A percentile compares a stretch with the other conserved stretches of the same genome.
Conservation (phyloP, 2,113 vertebrate species). For the Amia ocellicauda region DNA sequence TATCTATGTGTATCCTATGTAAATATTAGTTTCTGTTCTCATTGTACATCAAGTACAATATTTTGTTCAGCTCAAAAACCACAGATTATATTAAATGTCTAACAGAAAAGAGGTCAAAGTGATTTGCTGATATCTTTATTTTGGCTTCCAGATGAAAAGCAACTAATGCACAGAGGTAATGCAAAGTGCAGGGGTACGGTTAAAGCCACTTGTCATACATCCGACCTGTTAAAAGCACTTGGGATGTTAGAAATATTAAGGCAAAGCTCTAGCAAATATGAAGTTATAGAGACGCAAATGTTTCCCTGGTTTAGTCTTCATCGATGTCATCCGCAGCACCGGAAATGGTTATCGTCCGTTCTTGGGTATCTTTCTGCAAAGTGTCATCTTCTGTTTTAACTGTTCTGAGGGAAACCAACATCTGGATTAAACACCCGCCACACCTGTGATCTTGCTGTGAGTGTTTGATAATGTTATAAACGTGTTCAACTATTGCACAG, state of each 20-base stretch:
- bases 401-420: constrained; percentile 35
- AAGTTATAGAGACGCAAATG: not conserved
- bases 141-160: constrained; percentile 24
- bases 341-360: constrained; percentile 60
- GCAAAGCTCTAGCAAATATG: not conserved
- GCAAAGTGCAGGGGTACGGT: not conserved
- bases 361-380: constrained; percentile 57
- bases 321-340: constrained; percentile 65
- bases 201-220: not conserved
- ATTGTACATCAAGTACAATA: too few relatives aligned
- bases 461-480: too few relatives aligned
- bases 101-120: constrained; percentile 31
- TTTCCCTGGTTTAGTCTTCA: constrained; percentile 42
- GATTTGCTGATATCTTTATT: constrained; percentile 62
- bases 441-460: too few relatives aligned
- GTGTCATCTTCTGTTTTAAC: constrained; percentile 56
- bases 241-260: constrained; percentile 1
- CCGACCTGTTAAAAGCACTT: too few relatives aligned
- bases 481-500: too few relatives aligned
- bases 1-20: not conserved
- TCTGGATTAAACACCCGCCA: not conserved
- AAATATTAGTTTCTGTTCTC: too few relatives aligned
- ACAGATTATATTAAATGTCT: too few relatives aligned
- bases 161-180: constrained; percentile 24
- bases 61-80: too few relatives aligned